These are phyloP conservation scores for Zaprionus nigranus DNA, from an alignment of 1,140 invertebrate genomes.

Conservation along the genomic window DNA sequence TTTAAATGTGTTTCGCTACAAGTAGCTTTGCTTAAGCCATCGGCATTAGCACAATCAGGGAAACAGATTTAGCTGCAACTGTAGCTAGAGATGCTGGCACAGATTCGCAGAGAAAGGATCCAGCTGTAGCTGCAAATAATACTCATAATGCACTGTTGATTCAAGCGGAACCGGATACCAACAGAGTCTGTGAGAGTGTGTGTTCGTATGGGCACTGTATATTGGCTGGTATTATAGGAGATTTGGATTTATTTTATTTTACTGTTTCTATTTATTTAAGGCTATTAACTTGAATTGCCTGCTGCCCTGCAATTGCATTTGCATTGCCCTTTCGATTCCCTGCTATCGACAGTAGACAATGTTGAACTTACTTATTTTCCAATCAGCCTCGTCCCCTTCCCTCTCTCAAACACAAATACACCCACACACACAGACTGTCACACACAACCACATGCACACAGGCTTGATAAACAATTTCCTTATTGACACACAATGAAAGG, in stretches of 20 bases:
- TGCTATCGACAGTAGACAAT: constrained; percentile 43
- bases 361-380: constrained; percentile 35
- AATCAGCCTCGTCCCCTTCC: constrained; percentile 20
- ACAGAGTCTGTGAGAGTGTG: not conserved
- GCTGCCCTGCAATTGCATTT: constrained; percentile 10
- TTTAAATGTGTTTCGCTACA: constrained; percentile 76
- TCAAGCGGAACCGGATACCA: not conserved
- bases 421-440: not conserved
- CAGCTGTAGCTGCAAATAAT: constrained; percentile 10
- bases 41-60: constrained; percentile 52
- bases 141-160: constrained; percentile 21
- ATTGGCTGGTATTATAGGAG: constrained; percentile 64
- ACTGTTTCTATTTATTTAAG: constrained; percentile 74
- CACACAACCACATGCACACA: constrained; percentile 2
- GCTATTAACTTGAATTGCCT: constrained; percentile 58
- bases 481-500: constrained; percentile 33
- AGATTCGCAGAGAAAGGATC: not conserved
- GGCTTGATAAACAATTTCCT: constrained; percentile 52
- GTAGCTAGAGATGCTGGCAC: not conserved
- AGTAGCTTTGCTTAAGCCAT: constrained; percentile 67
- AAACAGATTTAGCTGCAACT: constrained; percentile 1
- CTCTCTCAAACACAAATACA: constrained; percentile 16
- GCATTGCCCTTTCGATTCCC: not conserved
- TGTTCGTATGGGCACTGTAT: constrained; percentile 56
- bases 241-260: constrained; percentile 42